phyloP scores from a whole-genome alignment of 2,113 vertebrate genomes.

The Lepidothrix coronata region DNA sequence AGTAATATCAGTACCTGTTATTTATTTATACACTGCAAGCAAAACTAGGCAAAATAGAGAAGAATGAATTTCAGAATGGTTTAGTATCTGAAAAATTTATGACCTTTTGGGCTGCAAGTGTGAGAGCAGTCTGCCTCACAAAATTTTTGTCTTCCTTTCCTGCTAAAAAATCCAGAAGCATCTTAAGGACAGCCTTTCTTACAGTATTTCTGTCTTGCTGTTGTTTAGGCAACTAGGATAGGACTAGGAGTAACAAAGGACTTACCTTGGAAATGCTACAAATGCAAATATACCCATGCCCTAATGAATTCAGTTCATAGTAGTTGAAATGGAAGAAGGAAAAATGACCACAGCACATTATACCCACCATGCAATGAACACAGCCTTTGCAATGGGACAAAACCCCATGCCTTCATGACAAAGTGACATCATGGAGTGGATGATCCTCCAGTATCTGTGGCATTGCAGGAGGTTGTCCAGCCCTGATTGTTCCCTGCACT shows the following conservation, averaged over 20 bases:
- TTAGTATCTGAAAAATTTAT: neutral
- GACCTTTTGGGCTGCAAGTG: neutral
- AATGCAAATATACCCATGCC: neutral
- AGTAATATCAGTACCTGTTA: neutral
- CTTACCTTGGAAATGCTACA: neutral
- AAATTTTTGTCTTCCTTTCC: neutral
- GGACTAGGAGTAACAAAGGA: neutral
- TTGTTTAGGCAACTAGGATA: neutral
- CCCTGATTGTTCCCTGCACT: neutral
- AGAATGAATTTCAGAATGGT: neutral
- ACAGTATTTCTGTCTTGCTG: neutral
- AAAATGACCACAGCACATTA: neutral
- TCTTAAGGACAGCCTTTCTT: neutral
- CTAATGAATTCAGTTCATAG: neutral
- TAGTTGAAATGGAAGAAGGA: neutral
- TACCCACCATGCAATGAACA: fast-evolving
- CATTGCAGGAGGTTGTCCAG: neutral
- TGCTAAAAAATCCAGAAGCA: neutral
- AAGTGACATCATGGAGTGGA: neutral
- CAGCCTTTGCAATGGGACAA: neutral
- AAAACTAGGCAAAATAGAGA: neutral
- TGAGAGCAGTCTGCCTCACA: neutral
- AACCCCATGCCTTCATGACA: neutral
- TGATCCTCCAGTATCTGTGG: neutral
- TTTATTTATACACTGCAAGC: neutral